Evolutionary conservation across 2,797 vertebrate species (phyloP).

Genomic region (Scyliorhinus canicula): DNA sequence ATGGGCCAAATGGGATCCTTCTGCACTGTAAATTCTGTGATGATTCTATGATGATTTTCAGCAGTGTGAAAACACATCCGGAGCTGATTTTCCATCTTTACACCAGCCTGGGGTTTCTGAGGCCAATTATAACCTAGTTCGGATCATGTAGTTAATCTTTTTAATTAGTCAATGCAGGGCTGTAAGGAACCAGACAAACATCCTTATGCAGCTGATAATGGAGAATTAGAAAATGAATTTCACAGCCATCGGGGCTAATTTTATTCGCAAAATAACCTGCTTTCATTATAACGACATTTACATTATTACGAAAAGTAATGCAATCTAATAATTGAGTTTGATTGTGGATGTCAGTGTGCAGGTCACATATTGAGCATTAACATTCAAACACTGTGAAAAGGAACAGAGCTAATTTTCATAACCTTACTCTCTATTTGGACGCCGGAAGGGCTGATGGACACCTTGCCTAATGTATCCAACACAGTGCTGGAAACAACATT

Average conservation of each 20-base stretch:
- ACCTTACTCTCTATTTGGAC: not conserved
- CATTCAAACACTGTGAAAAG: not conserved
- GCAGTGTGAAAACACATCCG: not conserved
- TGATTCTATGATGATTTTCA: too few relatives aligned
- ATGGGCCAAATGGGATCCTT: too few relatives aligned
- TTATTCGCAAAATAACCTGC: not conserved
- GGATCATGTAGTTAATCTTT: not conserved
- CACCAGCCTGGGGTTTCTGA: not conserved
- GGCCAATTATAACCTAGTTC: not conserved
- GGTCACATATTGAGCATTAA: constrained; percentile 20
- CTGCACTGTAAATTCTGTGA: too few relatives aligned
- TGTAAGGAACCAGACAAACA: not conserved
- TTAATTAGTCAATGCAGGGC: not conserved
- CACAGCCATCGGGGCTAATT: not conserved
- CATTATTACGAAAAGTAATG: constrained; percentile 2
- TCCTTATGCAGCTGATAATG: not conserved
- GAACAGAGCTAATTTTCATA: not conserved
- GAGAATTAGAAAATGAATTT: constrained; percentile 20
- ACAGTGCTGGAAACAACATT: not conserved
- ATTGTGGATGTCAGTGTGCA: constrained; percentile 6
- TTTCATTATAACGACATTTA: constrained; percentile 9
- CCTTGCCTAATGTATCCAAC: not conserved
- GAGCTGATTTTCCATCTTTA: not conserved
- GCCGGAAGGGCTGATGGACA: not conserved
- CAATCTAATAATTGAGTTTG: constrained; percentile 13